These are phyloP conservation scores for Enteromius viviparus DNA, from an alignment of 2,797 vertebrate species.

Conservation along the genomic window DNA sequence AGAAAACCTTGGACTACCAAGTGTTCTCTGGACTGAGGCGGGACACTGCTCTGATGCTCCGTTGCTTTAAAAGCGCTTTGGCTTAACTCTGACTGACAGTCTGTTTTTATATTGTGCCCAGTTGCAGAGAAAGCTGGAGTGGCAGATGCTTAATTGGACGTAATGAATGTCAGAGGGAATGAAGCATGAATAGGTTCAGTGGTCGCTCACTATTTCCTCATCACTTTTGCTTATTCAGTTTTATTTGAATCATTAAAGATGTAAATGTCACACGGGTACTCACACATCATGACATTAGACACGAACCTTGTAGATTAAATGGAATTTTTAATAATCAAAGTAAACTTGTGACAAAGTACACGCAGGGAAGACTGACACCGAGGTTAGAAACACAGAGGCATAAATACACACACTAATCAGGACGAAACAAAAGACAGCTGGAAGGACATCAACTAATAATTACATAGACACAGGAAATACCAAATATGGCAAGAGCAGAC, in stretches of 20 bases:
- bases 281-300: no score
- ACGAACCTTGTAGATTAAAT: no score
- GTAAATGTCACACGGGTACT: background rate
- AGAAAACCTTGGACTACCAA: background rate
- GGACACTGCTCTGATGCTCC: slow-evolving; percentile 59
- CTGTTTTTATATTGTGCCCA: slow-evolving; percentile 70
- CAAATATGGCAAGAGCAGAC: no score
- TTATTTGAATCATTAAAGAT: background rate
- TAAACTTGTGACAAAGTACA: no score
- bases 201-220: background rate
- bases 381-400: no score
- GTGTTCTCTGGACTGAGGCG: background rate
- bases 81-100: slow-evolving; percentile 72
- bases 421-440: no score
- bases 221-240: background rate
- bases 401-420: no score
- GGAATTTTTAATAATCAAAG: no score
- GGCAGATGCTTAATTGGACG: slow-evolving; percentile 72
- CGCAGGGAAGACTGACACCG: no score
- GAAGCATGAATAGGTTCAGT: slow-evolving; percentile 7
- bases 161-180: slow-evolving; percentile 68
- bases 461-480: no score
- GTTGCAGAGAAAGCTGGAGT: slow-evolving; percentile 58
- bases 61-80: slow-evolving; percentile 63
- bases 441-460: no score